Base-by-base conservation (phyloP, 2,797 vertebrate genomes). In the Falco peregrinus region DNA sequence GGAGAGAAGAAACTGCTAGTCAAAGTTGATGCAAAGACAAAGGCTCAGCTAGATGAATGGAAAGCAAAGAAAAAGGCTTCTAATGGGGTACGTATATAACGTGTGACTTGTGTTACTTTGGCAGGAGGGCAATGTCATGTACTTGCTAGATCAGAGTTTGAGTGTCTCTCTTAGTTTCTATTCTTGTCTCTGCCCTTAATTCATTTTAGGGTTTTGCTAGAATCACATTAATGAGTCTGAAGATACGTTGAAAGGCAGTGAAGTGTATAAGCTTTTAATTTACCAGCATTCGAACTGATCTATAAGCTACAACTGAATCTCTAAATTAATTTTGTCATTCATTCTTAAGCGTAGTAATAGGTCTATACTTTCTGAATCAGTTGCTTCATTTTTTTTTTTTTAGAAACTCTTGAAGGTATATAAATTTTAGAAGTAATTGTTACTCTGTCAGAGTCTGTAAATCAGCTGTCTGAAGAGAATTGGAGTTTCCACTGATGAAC, bases 1-100 rank as follows among this genome's bases (percentile, higher is more conserved):
- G 99, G 99, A 96, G 99, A 99, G 96, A 99, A 99, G 98, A 99
- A 99, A 95, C 98, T 99, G 69, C 98, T 99, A 56, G 99, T 99
- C 84, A 99, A 99, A 98, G 99, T 99, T 94, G 99, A 99, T 93
- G 99, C 99, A 71, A 99, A 99, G 97, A 99, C 99, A 87, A 99
- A 99, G 98, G 99, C 99, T 90, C 99, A 99, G 92, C 97, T 99
- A 75, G 99, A 99, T 64, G 99, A 99, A 94, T 99, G 99, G 99
- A 99, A 99, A 97, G 99, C 99, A 90, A 99, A 99, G 97, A 99
- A 98, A 96, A 99, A 98, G 97, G 98, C 98, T 76, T 97, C 98
- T 78, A 99, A 99, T 97, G 99, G 99, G 98, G 99, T 99, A 97
- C 11, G 98, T 98, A 83, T 93, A 35, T n/a, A 59, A 60, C 25